Evolutionary conservation across 1,140 invertebrate species (phyloP).

Genomic region (Brachionus rubens): DNA sequence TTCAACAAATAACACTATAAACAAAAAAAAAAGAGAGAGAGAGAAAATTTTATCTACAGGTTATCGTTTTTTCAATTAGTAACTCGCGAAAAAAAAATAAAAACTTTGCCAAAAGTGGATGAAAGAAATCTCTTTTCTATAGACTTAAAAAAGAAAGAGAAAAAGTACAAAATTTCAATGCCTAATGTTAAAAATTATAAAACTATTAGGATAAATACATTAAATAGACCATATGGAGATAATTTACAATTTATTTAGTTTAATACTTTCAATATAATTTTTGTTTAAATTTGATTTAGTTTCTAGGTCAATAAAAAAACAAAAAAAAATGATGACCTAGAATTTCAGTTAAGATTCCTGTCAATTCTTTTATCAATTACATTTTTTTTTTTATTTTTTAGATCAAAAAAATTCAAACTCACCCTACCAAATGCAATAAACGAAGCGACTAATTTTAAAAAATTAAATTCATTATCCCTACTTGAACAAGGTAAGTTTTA

Average conservation of each 20-base stretch:
- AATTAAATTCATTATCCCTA: conserved; percentile 23
- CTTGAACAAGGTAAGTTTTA: conserved; percentile 20
- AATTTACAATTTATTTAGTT: too few species aligned
- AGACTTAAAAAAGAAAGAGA: too few species aligned
- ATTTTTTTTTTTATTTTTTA: conserved; percentile 14
- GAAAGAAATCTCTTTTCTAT: too few species aligned
- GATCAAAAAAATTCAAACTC: conserved; percentile 32
- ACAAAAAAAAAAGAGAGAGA: too few species aligned
- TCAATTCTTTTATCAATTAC: too few species aligned
- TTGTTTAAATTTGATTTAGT: conserved; percentile 14
- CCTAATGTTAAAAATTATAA: not conserved
- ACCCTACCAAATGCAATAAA: conserved; percentile 22
- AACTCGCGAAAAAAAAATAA: not conserved
- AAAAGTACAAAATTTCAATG: conserved; percentile 9
- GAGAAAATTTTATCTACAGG: conserved; percentile 22
- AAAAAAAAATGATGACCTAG: not conserved
- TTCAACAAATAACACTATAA: not conserved
- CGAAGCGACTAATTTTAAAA: conserved; percentile 3
- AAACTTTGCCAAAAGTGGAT: too few species aligned
- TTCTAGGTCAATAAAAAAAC: conserved; percentile 2
- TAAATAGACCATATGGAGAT: conserved; percentile 33
- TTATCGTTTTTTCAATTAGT: not conserved
- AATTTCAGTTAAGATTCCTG: not conserved
- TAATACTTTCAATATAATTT: not conserved
- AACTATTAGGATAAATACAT: not conserved